Base-by-base conservation (phyloP, 2,888 invertebrate genomes). In the Xylocampa areola region DNA sequence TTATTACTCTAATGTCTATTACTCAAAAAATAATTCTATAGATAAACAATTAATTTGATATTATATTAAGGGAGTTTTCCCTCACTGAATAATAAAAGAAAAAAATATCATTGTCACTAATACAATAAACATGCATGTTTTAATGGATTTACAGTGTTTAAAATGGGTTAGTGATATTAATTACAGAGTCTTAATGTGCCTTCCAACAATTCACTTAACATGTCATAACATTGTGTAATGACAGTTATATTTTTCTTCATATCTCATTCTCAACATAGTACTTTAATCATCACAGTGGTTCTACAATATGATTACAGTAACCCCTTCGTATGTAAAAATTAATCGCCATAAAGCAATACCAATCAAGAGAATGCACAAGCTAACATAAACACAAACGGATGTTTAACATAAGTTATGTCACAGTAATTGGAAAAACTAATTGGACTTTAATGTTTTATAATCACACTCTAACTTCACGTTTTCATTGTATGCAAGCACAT, bases 401-500 rank as follows among this genome's bases (percentile, higher is more conserved):
- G 37, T 62, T 61, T 60, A 61, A 67, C 68, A 68, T 67, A 58
- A 57, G 49, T 61, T 63, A 60, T 51, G 61, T 65, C 70, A 64
- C 62, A 73, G 68, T 76, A 68, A 81, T 79, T 80, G 75, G 64
- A 79, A 73, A 76, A 76, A 76, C 60, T 78, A 79, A 82, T 82
- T 77, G 73, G 67, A 76, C 59, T 63, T 67, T 62, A 70, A 63
- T 76, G 66, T 76, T 61, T 74, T 75, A 68, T 75, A 69, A 72
- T 73, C 68, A 62, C 62, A 62, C 47, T 75, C 72, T 82, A 82
- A 85, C 80, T 77, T 79, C 85, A 86, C 85, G 55, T 74, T 82
- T 79, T 76, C 80, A 81, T 80, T 81, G 80, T 85, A 81, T 82
- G 81, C 77, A 61, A 80, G 81, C 84, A 82, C 83, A 69, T 72